Evolutionary conservation across 2,888 invertebrate genomes (phyloP).

Genomic region (Brassicogethes aeneus): DNA sequence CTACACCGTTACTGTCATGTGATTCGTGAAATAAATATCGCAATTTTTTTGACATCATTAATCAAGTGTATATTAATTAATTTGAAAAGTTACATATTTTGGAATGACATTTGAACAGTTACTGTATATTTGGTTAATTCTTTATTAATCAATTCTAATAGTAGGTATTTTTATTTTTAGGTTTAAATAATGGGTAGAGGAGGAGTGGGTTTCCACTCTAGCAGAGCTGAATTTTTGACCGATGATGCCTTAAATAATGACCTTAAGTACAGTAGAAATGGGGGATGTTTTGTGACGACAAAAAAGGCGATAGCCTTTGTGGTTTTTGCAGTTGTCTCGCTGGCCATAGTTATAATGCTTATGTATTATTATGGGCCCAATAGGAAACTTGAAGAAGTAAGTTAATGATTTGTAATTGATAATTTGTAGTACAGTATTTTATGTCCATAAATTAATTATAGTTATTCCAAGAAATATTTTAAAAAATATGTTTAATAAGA

Average conservation of each 20-base stretch:
- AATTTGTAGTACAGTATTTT: too few species aligned
- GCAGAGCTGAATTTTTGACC: conserved; percentile 52
- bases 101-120: too few species aligned
- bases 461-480: conserved; percentile 1
- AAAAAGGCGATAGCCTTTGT: conserved; percentile 47
- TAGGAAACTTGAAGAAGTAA: conserved; percentile 24
- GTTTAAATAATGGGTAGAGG: not conserved
- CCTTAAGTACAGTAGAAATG: conserved; percentile 49
- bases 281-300: conserved; percentile 53
- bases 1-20: too few species aligned
- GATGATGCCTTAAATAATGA: conserved; percentile 47
- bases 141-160: too few species aligned
- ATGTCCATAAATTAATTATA: not conserved
- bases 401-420: conserved; percentile 7
- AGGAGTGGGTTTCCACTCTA: conserved; percentile 31
- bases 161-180: too few species aligned
- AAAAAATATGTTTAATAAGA: too few species aligned
- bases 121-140: too few species aligned
- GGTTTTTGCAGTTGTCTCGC: conserved; percentile 29
- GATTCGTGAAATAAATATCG: too few species aligned
- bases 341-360: conserved; percentile 29
- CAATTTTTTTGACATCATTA: too few species aligned
- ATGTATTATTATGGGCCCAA: conserved; percentile 37
- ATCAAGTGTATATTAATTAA: too few species aligned
- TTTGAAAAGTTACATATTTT: too few species aligned